These are phyloP conservation scores for Myotis davidii DNA, from an alignment of 2,113 vertebrate species.

Conservation along the genomic window DNA sequence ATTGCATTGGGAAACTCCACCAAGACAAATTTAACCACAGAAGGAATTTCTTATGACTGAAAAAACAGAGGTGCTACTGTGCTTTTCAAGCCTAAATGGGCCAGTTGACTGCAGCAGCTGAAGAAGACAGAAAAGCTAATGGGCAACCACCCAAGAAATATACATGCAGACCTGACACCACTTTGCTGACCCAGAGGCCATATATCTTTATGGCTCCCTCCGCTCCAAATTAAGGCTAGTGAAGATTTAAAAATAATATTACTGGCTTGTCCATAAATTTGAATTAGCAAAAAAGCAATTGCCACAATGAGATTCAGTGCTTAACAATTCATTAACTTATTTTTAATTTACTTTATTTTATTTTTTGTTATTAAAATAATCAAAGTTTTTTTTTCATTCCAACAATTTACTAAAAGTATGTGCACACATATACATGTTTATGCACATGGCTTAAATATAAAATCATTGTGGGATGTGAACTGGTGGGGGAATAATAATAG, in stretches of 20 bases:
- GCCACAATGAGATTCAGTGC: constrained; percentile 44
- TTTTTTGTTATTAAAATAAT: background rate
- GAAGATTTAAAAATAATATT: constrained; percentile 49
- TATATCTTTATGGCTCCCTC: background rate
- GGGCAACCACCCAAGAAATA: background rate
- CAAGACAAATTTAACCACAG: constrained; percentile 67
- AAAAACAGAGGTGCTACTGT: constrained; percentile 75
- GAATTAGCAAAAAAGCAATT: constrained; percentile 3
- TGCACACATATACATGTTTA: background rate
- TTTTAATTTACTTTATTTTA: background rate
- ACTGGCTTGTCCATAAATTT: background rate
- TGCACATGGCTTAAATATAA: background rate
- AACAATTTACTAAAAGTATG: background rate
- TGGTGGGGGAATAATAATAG: background rate
- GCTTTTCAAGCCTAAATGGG: constrained; percentile 51
- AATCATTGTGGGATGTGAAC: background rate
- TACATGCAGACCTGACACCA: background rate
- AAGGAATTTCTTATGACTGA: constrained; percentile 60
- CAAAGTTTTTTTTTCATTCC: background rate
- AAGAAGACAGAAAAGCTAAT: background rate
- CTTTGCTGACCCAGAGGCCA: constrained; percentile 10
- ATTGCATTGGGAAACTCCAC: constrained; percentile 60
- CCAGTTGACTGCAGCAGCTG: constrained; percentile 42
- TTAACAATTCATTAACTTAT: constrained; percentile 19
- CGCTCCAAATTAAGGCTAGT: background rate